Evolutionary conservation across 2,797 vertebrate species (phyloP), one percentile per base, ranked within the genome.

Genomic region (Oceanodroma leucorhoa): DNA sequence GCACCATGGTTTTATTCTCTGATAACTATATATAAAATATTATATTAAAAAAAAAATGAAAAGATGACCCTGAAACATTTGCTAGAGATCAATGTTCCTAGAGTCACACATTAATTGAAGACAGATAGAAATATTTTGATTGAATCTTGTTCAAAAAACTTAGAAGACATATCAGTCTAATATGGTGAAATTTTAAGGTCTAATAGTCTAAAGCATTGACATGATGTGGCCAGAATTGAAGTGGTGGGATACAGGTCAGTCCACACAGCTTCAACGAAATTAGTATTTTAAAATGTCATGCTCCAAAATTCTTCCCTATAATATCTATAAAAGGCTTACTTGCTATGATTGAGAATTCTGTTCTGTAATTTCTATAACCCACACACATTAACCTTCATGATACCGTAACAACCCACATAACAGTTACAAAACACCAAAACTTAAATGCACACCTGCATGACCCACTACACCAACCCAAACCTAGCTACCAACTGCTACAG

Each of bases 321-420:
- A 6, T 17, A 38, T 26, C 84, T 85, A 27, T 38, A 80, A 86
- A 91, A 91, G 51, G 23, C 40, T 83, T 34, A n/a, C 67, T 73
- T 58, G 32, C 48, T 58, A 26, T 17, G 54, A 26, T 77, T 72
- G 72, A 76, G 61, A 93, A 89, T 55, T 82, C 77, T 80, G 75
- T 48, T 61, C 94, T 96, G 84, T 91, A 91, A 96, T 96, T 94
- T 92, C 78, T 65, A 19, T 29, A 93, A 23, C 34, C 87, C 93
- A 82, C n/a, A 84, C 18, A 36, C 51, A 40, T 30, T 9, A 61
- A 50, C 48, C n/a, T 90, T 79, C 84, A 77, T 92, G 82, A 75
- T 46, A 40, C 83, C 75, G 8, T 34, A 88, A 90, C 73, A 58
- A 76, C 51, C 48, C 91, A 82, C 17, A 34, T 5, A 64, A 51